Percentiles rank a stretch among this genome's conserved stretches.
These are phyloP conservation scores for Clarias macrocephalus DNA, from an alignment of 2,113 vertebrate species.

Conservation along the genomic window DNA sequence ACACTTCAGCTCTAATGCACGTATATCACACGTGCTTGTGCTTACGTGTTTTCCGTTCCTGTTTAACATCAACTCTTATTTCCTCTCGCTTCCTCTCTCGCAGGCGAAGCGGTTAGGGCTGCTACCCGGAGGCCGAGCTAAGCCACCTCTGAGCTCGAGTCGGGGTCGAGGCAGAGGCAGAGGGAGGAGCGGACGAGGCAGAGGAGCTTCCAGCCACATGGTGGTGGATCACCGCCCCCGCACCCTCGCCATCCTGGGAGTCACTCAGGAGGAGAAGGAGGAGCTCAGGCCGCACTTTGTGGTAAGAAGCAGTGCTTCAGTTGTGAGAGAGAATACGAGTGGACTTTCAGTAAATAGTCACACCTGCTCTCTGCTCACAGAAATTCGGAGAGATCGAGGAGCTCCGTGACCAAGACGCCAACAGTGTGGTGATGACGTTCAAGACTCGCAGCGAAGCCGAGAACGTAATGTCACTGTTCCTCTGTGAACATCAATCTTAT, in stretches of 20 bases:
- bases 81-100: background rate
- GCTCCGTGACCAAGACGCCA: constrained; percentile 82
- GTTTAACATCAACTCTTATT: background rate
- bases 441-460: constrained; percentile 86
- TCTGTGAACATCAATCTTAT: background rate
- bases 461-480: constrained; percentile 72
- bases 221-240: constrained; percentile 94
- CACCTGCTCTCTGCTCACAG: constrained; percentile 58
- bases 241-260: constrained; percentile 84
- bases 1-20: background rate
- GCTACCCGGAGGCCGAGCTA: constrained; percentile 83
- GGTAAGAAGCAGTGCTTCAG: constrained; percentile 71
- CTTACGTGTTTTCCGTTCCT: background rate
- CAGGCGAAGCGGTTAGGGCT: constrained; percentile 92
- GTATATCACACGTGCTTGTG: background rate
- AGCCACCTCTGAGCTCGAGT: constrained; percentile 63
- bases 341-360: background rate
- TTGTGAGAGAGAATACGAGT: background rate
- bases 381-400: constrained; percentile 89
- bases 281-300: constrained; percentile 93
- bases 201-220: constrained; percentile 87
- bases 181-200: constrained; percentile 79
- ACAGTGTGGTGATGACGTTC: constrained; percentile 84
- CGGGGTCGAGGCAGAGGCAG: constrained; percentile 79
- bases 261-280: constrained; percentile 91